Base-by-base conservation (phyloP, 2,888 invertebrate genomes). In the Athrips mouffetella region DNA sequence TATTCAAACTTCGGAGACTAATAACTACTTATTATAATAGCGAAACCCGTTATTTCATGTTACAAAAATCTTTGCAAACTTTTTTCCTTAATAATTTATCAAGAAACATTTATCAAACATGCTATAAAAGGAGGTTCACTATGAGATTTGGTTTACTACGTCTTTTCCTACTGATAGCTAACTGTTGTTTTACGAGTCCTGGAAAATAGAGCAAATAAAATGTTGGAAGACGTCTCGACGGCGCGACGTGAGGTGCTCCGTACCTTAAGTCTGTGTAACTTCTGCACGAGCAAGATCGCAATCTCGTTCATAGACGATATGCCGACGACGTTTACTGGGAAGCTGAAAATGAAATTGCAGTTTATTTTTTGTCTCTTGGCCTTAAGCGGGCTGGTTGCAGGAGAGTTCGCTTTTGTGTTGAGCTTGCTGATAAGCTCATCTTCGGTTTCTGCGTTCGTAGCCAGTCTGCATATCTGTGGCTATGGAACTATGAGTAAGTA, bases 401-500 rank as follows among this genome's bases (percentile, higher is more conserved):
- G 76, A 1, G 73, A 82, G 57, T 58, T 79, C 8, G 65, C 65
- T 1, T 76, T 69, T 47, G 69, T 77, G n/a, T 57, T 59, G 3
- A 59, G 60, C 0, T 64, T 78, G 47, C 57, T 75, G 48, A 41
- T 67, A 1, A 60, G 65, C 7, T 65, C 69, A 0, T 64, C 71
- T 0, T 71, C 74, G 0, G 63, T 83, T 3, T 79, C 71, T 31
- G 76, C 76, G 33, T 72, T 80, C 44, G 67, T 81, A 11, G 68
- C 73, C 1, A 69, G 76, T 47, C 60, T 83, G 51, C 82, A 83
- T 50, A 75, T 80, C 48, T 72, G 76, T 21, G 82, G 81, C 16
- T 83, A 83, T 40, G 83, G 74, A 42, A 65, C 65, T 6, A 76
- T 81, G 73, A 80, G 83, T 83, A 55, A 73, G 75, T 73, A 52